phyloP scores from a whole-genome alignment of 2,888 invertebrate genomes.

The Epinotia demarniana region DNA sequence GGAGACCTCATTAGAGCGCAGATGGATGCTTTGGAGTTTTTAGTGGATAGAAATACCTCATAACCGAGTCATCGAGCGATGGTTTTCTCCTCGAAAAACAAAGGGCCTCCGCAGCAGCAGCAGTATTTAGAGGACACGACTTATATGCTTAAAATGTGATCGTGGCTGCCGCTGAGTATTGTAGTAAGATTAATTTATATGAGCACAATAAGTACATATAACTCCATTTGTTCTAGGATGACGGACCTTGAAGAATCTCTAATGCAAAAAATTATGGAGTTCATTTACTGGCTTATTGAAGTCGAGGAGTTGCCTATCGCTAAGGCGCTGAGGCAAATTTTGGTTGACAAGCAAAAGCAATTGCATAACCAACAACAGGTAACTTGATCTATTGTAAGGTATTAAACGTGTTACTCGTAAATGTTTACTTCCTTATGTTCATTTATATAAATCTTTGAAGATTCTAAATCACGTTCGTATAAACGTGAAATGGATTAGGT shows the following conservation, averaged over 20 bases:
- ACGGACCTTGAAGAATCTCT: constrained; percentile 93
- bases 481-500: too few species aligned
- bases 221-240: constrained; percentile 82
- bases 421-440: neutral
- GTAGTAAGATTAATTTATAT: too few species aligned
- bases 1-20: too few species aligned
- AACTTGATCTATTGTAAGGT: constrained; percentile 45
- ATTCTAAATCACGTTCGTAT: neutral
- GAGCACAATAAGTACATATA: too few species aligned
- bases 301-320: constrained; percentile 97
- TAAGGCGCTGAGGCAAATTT: constrained; percentile 94
- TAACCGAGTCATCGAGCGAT: too few species aligned
- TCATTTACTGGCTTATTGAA: constrained; percentile 96
- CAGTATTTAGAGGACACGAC: too few species aligned
- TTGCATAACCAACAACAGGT: constrained; percentile 80
- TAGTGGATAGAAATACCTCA: too few species aligned
- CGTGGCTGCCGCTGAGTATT: too few species aligned
- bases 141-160: too few species aligned
- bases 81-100: too few species aligned
- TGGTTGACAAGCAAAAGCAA: constrained; percentile 92
- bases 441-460: neutral
- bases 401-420: neutral
- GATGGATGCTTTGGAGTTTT: too few species aligned
- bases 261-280: constrained; percentile 94
- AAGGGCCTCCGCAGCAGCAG: too few species aligned